These are phyloP conservation scores for Tenodera sinensis DNA, from an alignment of 2,888 invertebrate genomes.

Conservation along the genomic window DNA sequence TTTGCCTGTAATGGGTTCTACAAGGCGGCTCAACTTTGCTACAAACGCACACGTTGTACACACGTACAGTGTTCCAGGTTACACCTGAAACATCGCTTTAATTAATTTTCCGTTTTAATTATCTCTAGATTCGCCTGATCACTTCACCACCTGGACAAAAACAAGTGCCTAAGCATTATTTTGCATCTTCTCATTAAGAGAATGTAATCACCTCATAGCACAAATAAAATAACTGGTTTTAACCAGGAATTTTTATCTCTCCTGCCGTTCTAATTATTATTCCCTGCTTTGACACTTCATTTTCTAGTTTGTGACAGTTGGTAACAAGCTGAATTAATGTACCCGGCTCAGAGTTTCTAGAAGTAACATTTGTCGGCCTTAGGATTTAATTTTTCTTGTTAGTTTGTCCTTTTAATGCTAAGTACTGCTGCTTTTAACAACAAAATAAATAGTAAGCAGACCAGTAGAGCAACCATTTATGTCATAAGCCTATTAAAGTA, in stretches of 20 bases:
- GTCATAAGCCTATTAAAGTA: too few species aligned
- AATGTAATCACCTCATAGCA: background rate
- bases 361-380: background rate
- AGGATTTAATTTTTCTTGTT: background rate
- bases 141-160: background rate
- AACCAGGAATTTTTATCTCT: background rate
- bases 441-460: background rate
- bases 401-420: background rate
- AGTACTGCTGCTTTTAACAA: background rate
- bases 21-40: too few species aligned
- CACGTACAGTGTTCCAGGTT: background rate
- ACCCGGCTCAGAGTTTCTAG: too few species aligned
- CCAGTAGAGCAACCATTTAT: background rate
- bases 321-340: background rate
- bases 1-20: too few species aligned
- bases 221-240: background rate
- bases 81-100: background rate
- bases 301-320: background rate
- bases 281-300: background rate
- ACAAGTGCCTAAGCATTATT: background rate
- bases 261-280: background rate
- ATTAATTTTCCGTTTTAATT: background rate
- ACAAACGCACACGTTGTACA: too few species aligned
- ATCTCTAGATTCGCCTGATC: background rate
- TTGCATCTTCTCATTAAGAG: background rate